A percentile compares a stretch with the other conserved stretches of the same genome.
These are phyloP conservation scores for Embiotoca jacksoni DNA, from an alignment of 2,113 vertebrate genomes.

Conservation along the genomic window DNA sequence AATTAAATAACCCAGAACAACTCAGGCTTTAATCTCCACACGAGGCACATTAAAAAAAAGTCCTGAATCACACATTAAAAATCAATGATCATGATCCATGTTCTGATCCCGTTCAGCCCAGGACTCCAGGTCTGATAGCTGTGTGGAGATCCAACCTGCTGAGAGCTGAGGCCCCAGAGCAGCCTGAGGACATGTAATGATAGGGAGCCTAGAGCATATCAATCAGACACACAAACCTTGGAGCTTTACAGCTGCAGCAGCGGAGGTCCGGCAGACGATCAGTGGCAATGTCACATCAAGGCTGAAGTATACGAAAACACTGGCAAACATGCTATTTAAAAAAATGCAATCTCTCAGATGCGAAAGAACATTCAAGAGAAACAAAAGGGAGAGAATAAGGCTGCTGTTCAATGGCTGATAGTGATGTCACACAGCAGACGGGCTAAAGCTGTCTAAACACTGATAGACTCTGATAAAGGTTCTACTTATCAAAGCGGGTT, in stretches of 20 bases:
- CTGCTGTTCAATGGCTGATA: constrained; percentile 23
- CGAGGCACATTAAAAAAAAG: not conserved
- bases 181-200: constrained; percentile 38
- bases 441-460: constrained; percentile 53
- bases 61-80: constrained; percentile 1
- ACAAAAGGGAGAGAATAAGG: constrained; percentile 16
- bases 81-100: not conserved
- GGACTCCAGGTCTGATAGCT: constrained; percentile 6
- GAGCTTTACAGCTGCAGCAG: constrained; percentile 37
- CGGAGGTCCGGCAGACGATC: constrained; percentile 8
- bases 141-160: constrained; percentile 26
- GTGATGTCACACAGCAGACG: constrained; percentile 22
- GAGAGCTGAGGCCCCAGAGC: constrained; percentile 4
- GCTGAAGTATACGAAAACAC: not conserved
- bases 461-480: constrained; percentile 36
- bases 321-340: constrained; percentile 4
- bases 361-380: constrained; percentile 10
- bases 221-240: constrained; percentile 21
- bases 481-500: constrained; percentile 42
- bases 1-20: not conserved
- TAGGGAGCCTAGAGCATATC: constrained; percentile 33
- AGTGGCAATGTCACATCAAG: not conserved
- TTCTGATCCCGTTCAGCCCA: not conserved
- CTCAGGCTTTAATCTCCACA: not conserved
- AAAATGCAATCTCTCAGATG: constrained; percentile 5